Base-by-base conservation (phyloP, 2,888 invertebrate species). In the Heteromurus nitidus region DNA sequence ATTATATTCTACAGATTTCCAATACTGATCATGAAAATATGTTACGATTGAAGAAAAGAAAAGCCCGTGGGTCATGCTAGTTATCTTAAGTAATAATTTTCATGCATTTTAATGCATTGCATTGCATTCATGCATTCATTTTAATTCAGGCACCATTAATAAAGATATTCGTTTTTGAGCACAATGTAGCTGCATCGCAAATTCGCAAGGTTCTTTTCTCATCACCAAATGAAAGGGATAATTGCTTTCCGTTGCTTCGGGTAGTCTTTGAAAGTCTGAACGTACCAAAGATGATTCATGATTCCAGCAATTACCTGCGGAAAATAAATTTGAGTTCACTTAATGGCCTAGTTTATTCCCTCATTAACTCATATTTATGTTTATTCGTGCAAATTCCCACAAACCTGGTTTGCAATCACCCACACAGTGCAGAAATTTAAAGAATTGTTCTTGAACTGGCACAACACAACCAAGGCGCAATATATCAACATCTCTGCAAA, bases 381-480 rank as follows among this genome's bases (percentile, higher is more conserved):
- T 18, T 30, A 30, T 50, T 70, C 24, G 9, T 42, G 30, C 30
- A 36, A 36, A 36, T 9, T 36, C 5, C 36, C 7, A 36, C 47
- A 20, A 18, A 95, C 94, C 92, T 97, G 97, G 91, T 96, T 96
- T n/a, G 90, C 90, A 9, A 94, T 85, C 18, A 96, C 95, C 95
- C 95, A 96, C 5, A 92, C 83, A 81, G 93, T 92, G 16, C 95
- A 91, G 85, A 92, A 93, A 87, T 93, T 92, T 92, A 92, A 94
- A 42, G 94, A 94, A 0, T 91, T 91, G 87, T 93, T 93, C 0
- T 92, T 91, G 77, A 93, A 92, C 5, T 87, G 87, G 55, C 96
- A 90, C 22, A 96, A 89, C 1, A 93, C 83, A 11, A 92, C 89
- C n/a, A 95, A 88, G 3, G 91, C 90, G 0, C 92, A 88, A 88